These are phyloP conservation scores for Strigamia crassipes DNA, from an alignment of 2,888 invertebrate species.

Conservation along the genomic window DNA sequence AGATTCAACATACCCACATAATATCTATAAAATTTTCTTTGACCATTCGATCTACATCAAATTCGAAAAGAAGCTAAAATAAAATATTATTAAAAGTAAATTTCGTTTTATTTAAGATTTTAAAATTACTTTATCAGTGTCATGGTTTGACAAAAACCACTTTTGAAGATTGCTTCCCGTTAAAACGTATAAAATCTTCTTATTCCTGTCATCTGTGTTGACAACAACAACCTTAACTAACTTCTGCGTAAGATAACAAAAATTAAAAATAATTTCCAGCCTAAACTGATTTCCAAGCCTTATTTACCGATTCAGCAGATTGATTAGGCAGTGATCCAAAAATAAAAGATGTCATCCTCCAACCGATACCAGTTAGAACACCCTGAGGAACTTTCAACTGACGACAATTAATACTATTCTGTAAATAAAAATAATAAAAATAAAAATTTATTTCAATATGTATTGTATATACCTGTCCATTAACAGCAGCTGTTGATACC, in stretches of 20 bases:
- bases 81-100: slow-evolving; percentile 30
- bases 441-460: not conserved
- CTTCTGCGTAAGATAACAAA: slow-evolving; percentile 56
- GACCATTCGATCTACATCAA: slow-evolving; percentile 73
- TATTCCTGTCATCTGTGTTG: slow-evolving; percentile 56
- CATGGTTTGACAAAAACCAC: slow-evolving; percentile 71
- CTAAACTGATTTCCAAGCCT: no score
- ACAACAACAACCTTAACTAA: slow-evolving; percentile 71
- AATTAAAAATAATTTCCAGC: slow-evolving; percentile 6
- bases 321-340: slow-evolving; percentile 67
- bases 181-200: slow-evolving; percentile 70
- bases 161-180: slow-evolving; percentile 80
- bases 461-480: slow-evolving; percentile 70
- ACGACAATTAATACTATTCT: slow-evolving; percentile 60
- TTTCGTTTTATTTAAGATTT: not conserved
- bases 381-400: slow-evolving; percentile 59
- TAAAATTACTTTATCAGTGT: slow-evolving; percentile 67
- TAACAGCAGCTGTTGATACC: slow-evolving; percentile 67
- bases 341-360: slow-evolving; percentile 77
- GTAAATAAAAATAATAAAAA: slow-evolving; percentile 47
- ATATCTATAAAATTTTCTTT: slow-evolving; percentile 71
- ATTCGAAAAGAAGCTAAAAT: slow-evolving; percentile 70
- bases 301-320: slow-evolving; percentile 56
- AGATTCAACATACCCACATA: slow-evolving; percentile 66
- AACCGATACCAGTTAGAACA: slow-evolving; percentile 81